Evolutionary conservation across 2,113 vertebrate genomes (phyloP).

Genomic region (Podocnemis expansa): DNA sequence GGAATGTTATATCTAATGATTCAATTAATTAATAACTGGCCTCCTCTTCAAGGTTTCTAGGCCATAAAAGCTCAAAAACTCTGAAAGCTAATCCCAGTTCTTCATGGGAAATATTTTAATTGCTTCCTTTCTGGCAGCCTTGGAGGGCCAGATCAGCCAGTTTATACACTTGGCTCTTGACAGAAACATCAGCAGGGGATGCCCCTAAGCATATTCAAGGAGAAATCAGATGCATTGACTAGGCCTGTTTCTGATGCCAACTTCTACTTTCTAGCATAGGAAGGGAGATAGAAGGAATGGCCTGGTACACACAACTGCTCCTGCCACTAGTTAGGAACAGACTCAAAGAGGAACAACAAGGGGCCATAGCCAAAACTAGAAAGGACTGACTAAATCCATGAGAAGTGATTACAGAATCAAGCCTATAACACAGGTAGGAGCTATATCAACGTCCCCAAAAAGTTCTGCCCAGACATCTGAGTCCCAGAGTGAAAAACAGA

Average conservation of each 20-base stretch:
- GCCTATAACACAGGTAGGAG: fast-evolving
- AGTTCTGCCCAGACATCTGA: background rate
- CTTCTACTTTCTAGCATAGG: fast-evolving
- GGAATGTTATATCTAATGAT: constrained; percentile 31
- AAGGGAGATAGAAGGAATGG: background rate
- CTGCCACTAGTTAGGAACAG: background rate
- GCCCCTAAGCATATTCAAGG: background rate
- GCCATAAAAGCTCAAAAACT: background rate
- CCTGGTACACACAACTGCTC: fast-evolving
- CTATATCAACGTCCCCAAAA: background rate
- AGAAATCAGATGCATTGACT: background rate
- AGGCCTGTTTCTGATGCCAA: background rate
- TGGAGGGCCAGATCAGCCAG: background rate
- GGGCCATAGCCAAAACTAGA: background rate
- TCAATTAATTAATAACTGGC: constrained; percentile 37
- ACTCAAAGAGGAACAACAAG: background rate
- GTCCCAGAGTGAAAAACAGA: fast-evolving
- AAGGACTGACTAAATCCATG: background rate
- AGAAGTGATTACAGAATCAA: background rate
- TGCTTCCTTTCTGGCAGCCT: fast-evolving
- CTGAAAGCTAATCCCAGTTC: background rate
- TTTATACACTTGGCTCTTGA: background rate
- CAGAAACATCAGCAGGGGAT: background rate
- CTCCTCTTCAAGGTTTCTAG: background rate
- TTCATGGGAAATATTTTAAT: constrained; percentile 20